A percentile compares a stretch with the other conserved stretches of the same genome.
Evolutionary conservation across 2,888 invertebrate species (phyloP).

Genomic region (Lasioglossum calceatum): DNA sequence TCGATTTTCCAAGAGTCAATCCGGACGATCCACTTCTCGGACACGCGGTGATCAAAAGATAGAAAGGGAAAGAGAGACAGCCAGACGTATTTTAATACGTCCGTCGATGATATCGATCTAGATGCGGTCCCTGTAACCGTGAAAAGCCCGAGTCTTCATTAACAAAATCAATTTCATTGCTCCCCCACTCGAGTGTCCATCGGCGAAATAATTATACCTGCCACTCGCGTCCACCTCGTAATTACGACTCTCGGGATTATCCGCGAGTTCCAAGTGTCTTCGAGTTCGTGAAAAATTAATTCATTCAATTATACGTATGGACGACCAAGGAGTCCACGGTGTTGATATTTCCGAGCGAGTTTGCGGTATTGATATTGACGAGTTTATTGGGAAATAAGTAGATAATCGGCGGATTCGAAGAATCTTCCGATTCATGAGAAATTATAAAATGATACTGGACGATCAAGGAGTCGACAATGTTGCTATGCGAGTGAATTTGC

Average conservation of each 20-base stretch:
- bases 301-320: neutral
- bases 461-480: neutral
- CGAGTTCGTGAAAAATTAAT: neutral
- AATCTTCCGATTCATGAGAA: neutral
- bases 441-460: neutral
- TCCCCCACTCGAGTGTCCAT: neutral
- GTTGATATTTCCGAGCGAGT: neutral
- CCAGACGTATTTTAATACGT: neutral
- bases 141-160: neutral
- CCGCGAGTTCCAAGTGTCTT: neutral
- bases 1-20: constrained; percentile 23
- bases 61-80: neutral
- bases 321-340: neutral
- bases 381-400: neutral
- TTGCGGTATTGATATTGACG: neutral
- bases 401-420: neutral
- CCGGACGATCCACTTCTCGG: neutral
- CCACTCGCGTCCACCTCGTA: neutral
- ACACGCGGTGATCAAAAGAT: neutral
- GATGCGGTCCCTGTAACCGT: neutral
- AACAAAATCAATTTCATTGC: constrained; percentile 10
- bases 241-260: neutral
- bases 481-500: neutral
- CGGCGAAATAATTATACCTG: neutral
- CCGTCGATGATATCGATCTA: constrained; percentile 4